Conservation (phyloP, 2,113 vertebrate species). For the Hydrolagus affinis region DNA sequence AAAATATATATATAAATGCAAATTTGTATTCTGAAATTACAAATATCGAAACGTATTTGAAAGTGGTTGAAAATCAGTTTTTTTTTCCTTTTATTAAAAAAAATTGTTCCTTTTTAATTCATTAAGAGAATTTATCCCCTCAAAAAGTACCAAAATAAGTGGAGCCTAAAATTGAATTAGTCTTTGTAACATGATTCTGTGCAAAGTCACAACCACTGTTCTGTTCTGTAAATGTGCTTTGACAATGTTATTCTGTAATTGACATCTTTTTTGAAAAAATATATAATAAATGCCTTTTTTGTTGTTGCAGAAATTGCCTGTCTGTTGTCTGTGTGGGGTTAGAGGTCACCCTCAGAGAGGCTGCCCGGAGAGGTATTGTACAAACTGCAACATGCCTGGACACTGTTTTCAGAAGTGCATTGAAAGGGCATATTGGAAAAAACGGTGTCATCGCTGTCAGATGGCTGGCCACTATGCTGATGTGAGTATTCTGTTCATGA, state of each 20-base stretch:
- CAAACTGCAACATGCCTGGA: conserved; percentile 76
- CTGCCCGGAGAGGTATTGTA: conserved; percentile 73
- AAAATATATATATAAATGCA: background rate
- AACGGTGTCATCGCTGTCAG: conserved; percentile 73
- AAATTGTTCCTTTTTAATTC: background rate
- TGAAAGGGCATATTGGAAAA: conserved; percentile 68
- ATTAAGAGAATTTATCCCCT: background rate
- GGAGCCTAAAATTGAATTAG: background rate
- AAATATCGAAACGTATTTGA: background rate
- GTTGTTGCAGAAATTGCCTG: conserved; percentile 58
- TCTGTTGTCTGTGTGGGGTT: conserved; percentile 73
- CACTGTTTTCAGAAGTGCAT: conserved; percentile 63
- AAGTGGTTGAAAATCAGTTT: background rate
- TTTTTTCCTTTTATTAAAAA: background rate
- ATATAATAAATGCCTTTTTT: conserved; percentile 16
- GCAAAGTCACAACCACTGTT: background rate
- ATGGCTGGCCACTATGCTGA: conserved; percentile 83
- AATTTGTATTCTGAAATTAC: background rate
- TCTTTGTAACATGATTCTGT: too few species aligned
- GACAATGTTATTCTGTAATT: background rate
- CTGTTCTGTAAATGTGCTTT: background rate
- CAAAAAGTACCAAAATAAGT: background rate
- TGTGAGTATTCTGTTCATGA: conserved; percentile 61
- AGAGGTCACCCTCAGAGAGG: conserved; percentile 56
- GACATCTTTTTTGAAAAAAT: background rate